Conservation (phyloP, 2,797 vertebrate genomes). For the Coreius guichenoti region DNA sequence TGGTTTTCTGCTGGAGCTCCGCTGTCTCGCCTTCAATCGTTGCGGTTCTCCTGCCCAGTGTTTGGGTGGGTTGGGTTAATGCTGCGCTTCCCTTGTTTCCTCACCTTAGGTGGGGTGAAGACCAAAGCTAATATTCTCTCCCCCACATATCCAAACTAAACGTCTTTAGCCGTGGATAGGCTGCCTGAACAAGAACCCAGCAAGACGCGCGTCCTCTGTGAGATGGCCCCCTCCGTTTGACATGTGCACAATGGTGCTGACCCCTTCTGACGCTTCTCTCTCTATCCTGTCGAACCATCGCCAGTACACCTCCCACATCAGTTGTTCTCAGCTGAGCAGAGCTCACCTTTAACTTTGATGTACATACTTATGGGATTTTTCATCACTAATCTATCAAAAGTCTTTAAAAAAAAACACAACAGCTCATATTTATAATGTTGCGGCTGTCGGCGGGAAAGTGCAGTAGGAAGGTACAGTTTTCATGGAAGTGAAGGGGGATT, state of each 20-base stretch:
- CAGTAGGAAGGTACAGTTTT: neutral
- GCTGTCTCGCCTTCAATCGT: slow-evolving; percentile 16
- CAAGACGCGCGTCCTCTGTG: slow-evolving; percentile 39
- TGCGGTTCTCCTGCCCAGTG: neutral
- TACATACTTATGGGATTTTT: neutral
- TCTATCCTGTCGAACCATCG: slow-evolving; percentile 31
- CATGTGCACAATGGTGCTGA: slow-evolving; percentile 53
- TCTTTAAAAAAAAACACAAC: neutral
- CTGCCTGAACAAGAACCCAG: slow-evolving; percentile 59
- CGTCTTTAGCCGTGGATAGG: slow-evolving; percentile 43
- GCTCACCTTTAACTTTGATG: slow-evolving; percentile 28
- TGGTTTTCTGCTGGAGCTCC: slow-evolving; percentile 19
- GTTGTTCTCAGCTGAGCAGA: slow-evolving; percentile 30
- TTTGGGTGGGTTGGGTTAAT: slow-evolving; percentile 17
- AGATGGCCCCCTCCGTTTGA: slow-evolving; percentile 47
- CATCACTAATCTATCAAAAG: neutral
- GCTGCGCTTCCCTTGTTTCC: slow-evolving; percentile 40
- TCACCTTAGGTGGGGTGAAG: slow-evolving; percentile 38
- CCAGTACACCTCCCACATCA: slow-evolving; percentile 24
- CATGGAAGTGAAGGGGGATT: slow-evolving; percentile 22
- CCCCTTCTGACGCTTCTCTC: slow-evolving; percentile 45
- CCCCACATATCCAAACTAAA: slow-evolving; percentile 22
- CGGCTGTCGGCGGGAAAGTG: neutral
- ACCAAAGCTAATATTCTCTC: slow-evolving; percentile 36
- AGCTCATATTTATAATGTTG: neutral